Base-by-base conservation (phyloP, 2,113 vertebrate species). In the Tyrannus savana region DNA sequence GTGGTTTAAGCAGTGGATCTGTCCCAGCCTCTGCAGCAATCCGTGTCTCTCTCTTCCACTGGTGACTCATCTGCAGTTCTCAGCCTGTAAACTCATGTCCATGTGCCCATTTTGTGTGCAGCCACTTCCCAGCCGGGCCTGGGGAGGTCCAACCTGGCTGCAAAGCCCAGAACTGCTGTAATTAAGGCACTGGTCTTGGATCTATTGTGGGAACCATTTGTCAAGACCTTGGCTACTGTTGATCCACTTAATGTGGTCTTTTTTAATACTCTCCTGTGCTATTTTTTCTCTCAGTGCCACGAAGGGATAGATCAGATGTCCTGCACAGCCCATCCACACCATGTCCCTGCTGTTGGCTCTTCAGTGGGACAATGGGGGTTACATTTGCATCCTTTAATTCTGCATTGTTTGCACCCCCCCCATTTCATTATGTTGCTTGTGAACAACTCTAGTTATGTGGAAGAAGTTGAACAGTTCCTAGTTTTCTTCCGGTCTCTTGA, bases 181-280 rank as follows among this genome's bases (percentile, higher is more conserved):
- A 76, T 74, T 79, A 11, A 15, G 17, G 55, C 35, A 1, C 69
- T 79, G 68, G 27, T 96, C 68, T 81, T 16, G 24, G 19, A 27
- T 71, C 66, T 87, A 16, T 76, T 6, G 24, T 76, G 59, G 71
- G 59, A 73, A 71, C 87, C 19, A 33, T 91, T 77, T 85, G 41
- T 90, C 85, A 87, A 80, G 75, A 25, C 37, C 73, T 83, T 19
- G n/a, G 37, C 83, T 89, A 44, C 60, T 84, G 77, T 85, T 90
- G 60, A 76, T 95, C 39, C 63, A 41, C 55, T 85, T 71, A 19
- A 50, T 31, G 2, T 9, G 50, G 68, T 35, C 75, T 84, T 63
- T 85, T 90, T 80, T 56, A 77, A 42, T 84, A 37, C 17, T 83
- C 13, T 46, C 22, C 35, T 63, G 19, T 2, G 11, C 53, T 93